Evolutionary conservation across 2,797 vertebrate genomes (phyloP).

Genomic region (Thalassophryne amazonica): DNA sequence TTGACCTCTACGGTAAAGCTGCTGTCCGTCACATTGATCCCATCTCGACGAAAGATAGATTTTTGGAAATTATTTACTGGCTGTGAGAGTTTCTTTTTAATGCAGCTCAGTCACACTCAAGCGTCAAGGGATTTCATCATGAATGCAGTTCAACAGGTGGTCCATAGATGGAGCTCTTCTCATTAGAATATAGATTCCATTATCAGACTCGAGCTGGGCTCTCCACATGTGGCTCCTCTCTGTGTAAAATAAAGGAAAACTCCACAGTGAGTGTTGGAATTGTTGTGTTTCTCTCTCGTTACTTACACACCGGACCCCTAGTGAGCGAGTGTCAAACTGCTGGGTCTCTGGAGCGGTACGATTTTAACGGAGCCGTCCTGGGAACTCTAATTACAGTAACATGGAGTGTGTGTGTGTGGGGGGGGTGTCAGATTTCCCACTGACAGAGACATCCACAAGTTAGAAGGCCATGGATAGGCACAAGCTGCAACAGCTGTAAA

Average conservation of each 20-base stretch:
- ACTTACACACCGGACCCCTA: slow-evolving; percentile 73
- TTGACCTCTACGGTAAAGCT: slow-evolving; percentile 50
- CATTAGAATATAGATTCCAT: slow-evolving; percentile 79
- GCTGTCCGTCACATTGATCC: slow-evolving; percentile 53
- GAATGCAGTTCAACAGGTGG: slow-evolving; percentile 82
- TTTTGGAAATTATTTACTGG: slow-evolving; percentile 37
- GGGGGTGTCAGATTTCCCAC: slow-evolving; percentile 22
- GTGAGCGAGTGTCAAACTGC: slow-evolving; percentile 70
- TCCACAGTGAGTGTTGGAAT: slow-evolving; percentile 49
- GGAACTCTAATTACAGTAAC: slow-evolving; percentile 83
- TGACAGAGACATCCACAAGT: slow-evolving; percentile 10
- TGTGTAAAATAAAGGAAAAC: slow-evolving; percentile 3
- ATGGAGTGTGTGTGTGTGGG: slow-evolving; percentile 65
- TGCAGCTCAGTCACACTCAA: neutral
- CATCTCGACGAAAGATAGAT: slow-evolving; percentile 28
- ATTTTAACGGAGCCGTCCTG: slow-evolving; percentile 81
- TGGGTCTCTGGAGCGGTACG: slow-evolving; percentile 65
- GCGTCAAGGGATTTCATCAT: slow-evolving; percentile 8
- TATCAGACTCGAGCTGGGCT: slow-evolving; percentile 32
- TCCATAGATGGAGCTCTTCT: slow-evolving; percentile 85
- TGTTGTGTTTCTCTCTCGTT: slow-evolving; percentile 65
- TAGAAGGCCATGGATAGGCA: slow-evolving; percentile 32
- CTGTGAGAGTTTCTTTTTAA: slow-evolving; percentile 9
- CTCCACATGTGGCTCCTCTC: slow-evolving; percentile 50
- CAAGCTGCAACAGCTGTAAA: slow-evolving; percentile 64